Conservation (phyloP, 2,888 invertebrate genomes). For the Conchocele bisecta region DNA sequence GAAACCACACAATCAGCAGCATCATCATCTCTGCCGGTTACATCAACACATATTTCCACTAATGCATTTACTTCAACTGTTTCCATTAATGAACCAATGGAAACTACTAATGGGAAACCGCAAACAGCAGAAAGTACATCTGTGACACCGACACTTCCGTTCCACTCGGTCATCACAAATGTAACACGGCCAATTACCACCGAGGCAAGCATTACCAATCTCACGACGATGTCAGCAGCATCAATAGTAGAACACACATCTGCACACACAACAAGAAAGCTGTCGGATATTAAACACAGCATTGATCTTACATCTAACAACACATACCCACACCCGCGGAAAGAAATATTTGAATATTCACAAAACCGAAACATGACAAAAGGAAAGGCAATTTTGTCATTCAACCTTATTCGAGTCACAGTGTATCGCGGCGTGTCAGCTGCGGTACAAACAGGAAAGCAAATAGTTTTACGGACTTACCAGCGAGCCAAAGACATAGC, state of each 20-base stretch:
- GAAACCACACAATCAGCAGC: neutral
- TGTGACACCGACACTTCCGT: no score
- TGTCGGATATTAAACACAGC: constrained; percentile 26
- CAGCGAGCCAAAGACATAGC: constrained; percentile 47
- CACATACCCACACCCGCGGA: constrained; percentile 49
- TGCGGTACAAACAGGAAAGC: constrained; percentile 25
- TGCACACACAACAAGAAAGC: neutral
- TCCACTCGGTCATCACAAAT: no score
- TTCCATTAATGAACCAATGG: no score
- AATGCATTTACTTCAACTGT: no score
- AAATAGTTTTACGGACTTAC: constrained; percentile 42
- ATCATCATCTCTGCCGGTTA: neutral
- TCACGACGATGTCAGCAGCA: neutral
- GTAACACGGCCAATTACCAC: no score
- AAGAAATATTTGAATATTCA: constrained; percentile 50
- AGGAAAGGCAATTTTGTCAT: constrained; percentile 36
- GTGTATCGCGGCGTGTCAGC: constrained; percentile 27
- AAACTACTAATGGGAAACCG: no score
- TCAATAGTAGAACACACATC: neutral
- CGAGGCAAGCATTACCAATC: neutral
- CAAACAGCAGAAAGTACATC: no score
- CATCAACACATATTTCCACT: neutral
- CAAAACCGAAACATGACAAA: constrained; percentile 33
- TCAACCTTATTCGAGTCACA: constrained; percentile 51
- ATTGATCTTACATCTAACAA: constrained; percentile 49